Base-by-base conservation (phyloP, 2,113 vertebrate genomes). In the Aplodontia rufa region DNA sequence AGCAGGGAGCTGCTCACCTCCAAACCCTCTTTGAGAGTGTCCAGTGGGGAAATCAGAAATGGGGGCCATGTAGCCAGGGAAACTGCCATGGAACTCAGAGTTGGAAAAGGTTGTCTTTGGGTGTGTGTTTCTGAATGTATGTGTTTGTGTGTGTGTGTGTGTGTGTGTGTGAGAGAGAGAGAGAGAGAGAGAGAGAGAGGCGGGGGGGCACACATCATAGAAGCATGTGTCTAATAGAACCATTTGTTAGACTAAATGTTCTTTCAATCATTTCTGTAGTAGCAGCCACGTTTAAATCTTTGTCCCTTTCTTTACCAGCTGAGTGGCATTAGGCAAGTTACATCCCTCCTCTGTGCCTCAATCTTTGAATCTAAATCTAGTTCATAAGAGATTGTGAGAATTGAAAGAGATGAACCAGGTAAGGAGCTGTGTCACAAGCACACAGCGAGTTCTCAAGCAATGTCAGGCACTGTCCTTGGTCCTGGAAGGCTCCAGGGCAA, bases 11-110 rank as follows among this genome's bases (percentile, higher is more conserved):
- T 17, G n/a, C n/a, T 85, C 90, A 90, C 74, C 90, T 94, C 58
- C 69, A 78, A 76, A 76, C 60, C 81, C 32, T 42, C 79, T 79
- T 79, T 64, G 37, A 81, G 62, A 93, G 45, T 51, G 14, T n/a
- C 89, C 86, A 68, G 87, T n/a, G 24, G 72, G 91, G 84, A 86
- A 81, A 76, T 84, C 32, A 66, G 94, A 42, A 72, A 66, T 3
- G n/a, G 85, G 60, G 51, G 42, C 71, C 72, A 24, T 19, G 91
- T 85, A 81, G 81, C 68, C 87, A 94, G 91, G 96, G 95, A 95
- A 94, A 96, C 42, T 42, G 51, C 30, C 35, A 17, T 3, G 8
- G 83, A 66, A 72, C 64, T 79, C 12, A 16, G 71, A 72, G 55
- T 55, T 68, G n/a, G 37, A 51, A 45, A 92, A 69, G 66, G 49